Conservation (phyloP, 2,888 invertebrate genomes). For the Chrysotoxum bicinctum region DNA sequence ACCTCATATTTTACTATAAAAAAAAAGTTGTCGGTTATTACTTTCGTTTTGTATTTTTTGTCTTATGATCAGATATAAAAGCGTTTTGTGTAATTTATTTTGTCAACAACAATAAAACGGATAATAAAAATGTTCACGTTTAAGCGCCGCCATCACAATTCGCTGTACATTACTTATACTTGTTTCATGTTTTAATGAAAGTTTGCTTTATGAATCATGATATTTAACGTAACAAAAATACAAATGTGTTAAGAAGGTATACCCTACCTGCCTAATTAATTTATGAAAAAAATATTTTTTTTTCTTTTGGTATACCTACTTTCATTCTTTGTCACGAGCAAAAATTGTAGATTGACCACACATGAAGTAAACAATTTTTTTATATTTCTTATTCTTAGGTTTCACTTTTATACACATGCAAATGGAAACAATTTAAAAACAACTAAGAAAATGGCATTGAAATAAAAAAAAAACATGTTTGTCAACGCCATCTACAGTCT, state of each 20-base stretch:
- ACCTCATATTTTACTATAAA: neutral
- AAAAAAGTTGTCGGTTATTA: neutral
- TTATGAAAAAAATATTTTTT: neutral
- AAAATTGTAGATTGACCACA: neutral
- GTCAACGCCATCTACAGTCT: no score
- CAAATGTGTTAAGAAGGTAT: neutral
- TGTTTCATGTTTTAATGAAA: neutral
- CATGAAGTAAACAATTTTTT: neutral
- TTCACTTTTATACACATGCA: neutral
- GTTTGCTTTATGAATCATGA: neutral
- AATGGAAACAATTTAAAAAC: neutral
- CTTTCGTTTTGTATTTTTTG: neutral
- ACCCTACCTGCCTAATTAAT: neutral
- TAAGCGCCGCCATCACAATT: neutral
- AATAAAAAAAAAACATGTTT: no score
- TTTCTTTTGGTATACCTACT: neutral
- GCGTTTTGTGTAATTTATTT: neutral
- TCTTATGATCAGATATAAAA: neutral
- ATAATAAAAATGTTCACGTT: neutral
- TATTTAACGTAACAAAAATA: neutral
- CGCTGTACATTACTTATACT: neutral
- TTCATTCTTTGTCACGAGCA: neutral
- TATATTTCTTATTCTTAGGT: neutral
- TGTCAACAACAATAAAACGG: neutral
- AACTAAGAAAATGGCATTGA: no score